Conservation (phyloP, 1,140 invertebrate genomes). For the Choristoneura fumiferana region DNA sequence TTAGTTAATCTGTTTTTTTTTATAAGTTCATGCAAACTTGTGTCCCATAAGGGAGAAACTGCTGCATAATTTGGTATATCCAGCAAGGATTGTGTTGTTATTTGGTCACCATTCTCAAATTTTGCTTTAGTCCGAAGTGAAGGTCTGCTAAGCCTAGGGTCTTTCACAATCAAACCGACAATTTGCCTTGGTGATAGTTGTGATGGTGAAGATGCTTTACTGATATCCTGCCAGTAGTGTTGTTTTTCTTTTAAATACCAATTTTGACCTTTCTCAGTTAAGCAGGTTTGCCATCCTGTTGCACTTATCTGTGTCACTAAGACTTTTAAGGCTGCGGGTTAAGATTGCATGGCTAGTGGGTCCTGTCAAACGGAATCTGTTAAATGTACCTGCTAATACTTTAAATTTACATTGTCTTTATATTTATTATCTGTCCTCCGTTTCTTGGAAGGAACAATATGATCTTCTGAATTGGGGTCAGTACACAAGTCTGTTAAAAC, state of each 20-base stretch:
- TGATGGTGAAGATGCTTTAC: slow-evolving; percentile 77
- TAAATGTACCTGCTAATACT: slow-evolving; percentile 75
- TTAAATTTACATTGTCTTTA: slow-evolving; percentile 47
- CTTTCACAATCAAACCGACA: slow-evolving; percentile 86
- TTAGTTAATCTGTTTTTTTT: slow-evolving; percentile 82
- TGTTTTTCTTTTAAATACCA: slow-evolving; percentile 61
- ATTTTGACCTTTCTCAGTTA: slow-evolving; percentile 9
- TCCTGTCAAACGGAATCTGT: slow-evolving; percentile 90
- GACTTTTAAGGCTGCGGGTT: slow-evolving; percentile 77
- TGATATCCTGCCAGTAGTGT: slow-evolving; percentile 82
- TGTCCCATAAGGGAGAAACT: slow-evolving; percentile 83
- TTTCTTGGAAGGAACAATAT: slow-evolving; percentile 40
- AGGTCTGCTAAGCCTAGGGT: slow-evolving; percentile 91
- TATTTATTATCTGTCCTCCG: slow-evolving; percentile 47
- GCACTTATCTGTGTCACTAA: slow-evolving; percentile 46
- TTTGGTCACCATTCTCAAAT: slow-evolving; percentile 17
- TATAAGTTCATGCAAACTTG: slow-evolving; percentile 78
- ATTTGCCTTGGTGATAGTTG: slow-evolving; percentile 85
- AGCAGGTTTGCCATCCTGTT: slow-evolving; percentile 47
- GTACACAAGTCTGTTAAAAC: slow-evolving; percentile 80
- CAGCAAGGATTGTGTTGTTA: slow-evolving; percentile 32
- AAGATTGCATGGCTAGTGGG: slow-evolving; percentile 86
- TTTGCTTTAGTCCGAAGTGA: slow-evolving; percentile 82
- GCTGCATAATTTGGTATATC: slow-evolving; percentile 36
- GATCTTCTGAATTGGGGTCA: slow-evolving; percentile 45